Conservation (phyloP, 2,113 vertebrate genomes). For the Pollachius pollachius region DNA sequence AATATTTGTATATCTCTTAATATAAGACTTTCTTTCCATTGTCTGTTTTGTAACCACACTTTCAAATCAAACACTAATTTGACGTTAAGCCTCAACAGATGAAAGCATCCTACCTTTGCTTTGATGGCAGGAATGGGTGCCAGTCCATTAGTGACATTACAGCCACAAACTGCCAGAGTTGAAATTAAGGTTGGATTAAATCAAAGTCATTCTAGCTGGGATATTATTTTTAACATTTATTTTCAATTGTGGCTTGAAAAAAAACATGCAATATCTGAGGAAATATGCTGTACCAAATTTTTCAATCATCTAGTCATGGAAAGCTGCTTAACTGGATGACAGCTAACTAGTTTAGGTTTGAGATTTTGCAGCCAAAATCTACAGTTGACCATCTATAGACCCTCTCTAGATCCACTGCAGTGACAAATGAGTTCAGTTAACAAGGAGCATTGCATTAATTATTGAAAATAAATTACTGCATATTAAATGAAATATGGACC, state of each 20-base stretch:
- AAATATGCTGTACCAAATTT: conserved; percentile 8
- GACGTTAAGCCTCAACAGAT: conserved; percentile 34
- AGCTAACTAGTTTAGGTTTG: conserved; percentile 14
- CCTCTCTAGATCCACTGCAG: conserved; percentile 19
- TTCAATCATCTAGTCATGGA: conserved; percentile 28
- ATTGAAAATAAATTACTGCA: conserved; percentile 48
- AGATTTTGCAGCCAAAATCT: conserved; percentile 20
- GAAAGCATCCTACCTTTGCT: conserved; percentile 47
- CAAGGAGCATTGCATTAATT: conserved; percentile 36
- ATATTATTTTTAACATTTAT: conserved; percentile 21
- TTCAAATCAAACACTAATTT: conserved; percentile 60
- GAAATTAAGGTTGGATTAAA: conserved; percentile 29
- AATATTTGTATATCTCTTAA: conserved; percentile 50
- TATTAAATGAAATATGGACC: conserved; percentile 37
- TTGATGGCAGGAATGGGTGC: conserved; percentile 32
- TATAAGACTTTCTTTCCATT: conserved; percentile 41
- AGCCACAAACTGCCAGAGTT: conserved; percentile 38
- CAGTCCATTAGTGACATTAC: conserved; percentile 24
- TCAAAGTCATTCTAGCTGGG: conserved; percentile 18
- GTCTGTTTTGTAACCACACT: conserved; percentile 49
- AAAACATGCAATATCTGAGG: neutral
- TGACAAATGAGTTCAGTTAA: conserved; percentile 32
- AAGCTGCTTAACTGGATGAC: conserved; percentile 12
- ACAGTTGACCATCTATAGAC: conserved; percentile 10
- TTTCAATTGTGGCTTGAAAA: neutral